Conservation (phyloP, 2,797 vertebrate species). For the Darevskia mixta region DNA sequence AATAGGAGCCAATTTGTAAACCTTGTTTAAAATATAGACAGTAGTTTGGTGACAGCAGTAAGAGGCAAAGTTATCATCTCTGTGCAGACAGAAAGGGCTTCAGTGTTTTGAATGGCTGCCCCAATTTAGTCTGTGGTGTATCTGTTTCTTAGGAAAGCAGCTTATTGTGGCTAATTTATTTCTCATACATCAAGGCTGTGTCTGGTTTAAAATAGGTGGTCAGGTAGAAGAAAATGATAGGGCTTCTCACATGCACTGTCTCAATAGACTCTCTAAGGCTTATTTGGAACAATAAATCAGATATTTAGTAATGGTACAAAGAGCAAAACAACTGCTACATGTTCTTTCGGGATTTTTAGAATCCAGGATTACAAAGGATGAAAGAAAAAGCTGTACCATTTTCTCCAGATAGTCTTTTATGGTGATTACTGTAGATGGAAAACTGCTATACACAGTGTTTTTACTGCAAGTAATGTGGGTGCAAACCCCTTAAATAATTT, state of each 20-base stretch:
- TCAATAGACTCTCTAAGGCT: slow-evolving; percentile 8
- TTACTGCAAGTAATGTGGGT: background rate
- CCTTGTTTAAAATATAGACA: slow-evolving; percentile 14
- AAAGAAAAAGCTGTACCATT: background rate
- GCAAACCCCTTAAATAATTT: background rate
- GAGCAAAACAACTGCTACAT: background rate
- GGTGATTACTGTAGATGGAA: background rate
- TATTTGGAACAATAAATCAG: slow-evolving; percentile 34
- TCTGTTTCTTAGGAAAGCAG: slow-evolving; percentile 47
- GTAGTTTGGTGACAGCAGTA: slow-evolving; percentile 8
- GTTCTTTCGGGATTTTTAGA: slow-evolving; percentile 7
- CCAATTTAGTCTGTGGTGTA: slow-evolving; percentile 43
- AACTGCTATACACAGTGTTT: background rate
- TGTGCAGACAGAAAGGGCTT: slow-evolving; percentile 16
- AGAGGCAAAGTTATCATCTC: slow-evolving; percentile 17
- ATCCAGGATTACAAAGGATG: background rate
- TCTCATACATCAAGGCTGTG: slow-evolving; percentile 2
- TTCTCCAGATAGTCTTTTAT: background rate
- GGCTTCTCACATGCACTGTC: background rate
- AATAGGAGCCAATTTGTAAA: slow-evolving; percentile 6
- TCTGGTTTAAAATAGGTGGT: background rate
- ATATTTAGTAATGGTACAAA: slow-evolving; percentile 25
- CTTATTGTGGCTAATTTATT: slow-evolving; percentile 58
- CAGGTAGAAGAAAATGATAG: slow-evolving; percentile 48
- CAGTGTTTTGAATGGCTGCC: slow-evolving; percentile 42